Evolutionary conservation across 1,140 invertebrate species (phyloP).

Genomic region (Metaphire vulgaris): DNA sequence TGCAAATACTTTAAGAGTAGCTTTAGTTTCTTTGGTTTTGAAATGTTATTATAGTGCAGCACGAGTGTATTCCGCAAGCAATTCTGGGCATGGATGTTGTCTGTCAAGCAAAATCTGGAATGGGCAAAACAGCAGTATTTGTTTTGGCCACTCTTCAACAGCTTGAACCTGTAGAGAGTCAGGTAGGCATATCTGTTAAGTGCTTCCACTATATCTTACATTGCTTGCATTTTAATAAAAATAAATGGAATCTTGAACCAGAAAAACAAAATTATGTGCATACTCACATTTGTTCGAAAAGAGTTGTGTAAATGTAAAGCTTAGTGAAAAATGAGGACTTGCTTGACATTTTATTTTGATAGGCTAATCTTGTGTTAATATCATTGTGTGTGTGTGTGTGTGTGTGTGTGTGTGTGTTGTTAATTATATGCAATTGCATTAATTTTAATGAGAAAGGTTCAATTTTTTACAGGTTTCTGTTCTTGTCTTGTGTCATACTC

Average conservation of each 20-base stretch:
- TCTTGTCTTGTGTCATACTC: slow-evolving; percentile 94
- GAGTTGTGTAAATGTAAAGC: background rate
- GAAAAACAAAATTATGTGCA: slow-evolving; percentile 2
- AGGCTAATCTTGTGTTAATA: too few species aligned
- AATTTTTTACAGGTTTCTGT: slow-evolving; percentile 68
- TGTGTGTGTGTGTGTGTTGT: too few species aligned
- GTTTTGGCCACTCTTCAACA: slow-evolving; percentile 94
- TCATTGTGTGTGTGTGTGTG: too few species aligned
- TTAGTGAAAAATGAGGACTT: slow-evolving; percentile 4
- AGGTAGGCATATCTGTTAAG: slow-evolving; percentile 57
- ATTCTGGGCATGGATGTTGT: slow-evolving; percentile 98
- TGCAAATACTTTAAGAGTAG: background rate
- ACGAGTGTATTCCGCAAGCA: slow-evolving; percentile 99
- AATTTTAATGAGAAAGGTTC: background rate
- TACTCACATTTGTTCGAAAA: too few species aligned
- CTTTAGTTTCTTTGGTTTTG: too few species aligned
- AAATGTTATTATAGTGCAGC: slow-evolving; percentile 71
- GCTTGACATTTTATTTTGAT: too few species aligned
- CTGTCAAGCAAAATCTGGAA: slow-evolving; percentile 99
- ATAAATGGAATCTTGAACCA: too few species aligned
- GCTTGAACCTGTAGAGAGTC: slow-evolving; percentile 87
- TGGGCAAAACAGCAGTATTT: slow-evolving; percentile 99
- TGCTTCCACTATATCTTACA: background rate
- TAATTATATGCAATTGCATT: too few species aligned
- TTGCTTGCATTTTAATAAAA: slow-evolving; percentile 17